These are phyloP conservation scores for Onychostruthus taczanowskii DNA, from an alignment of 2,113 vertebrate species.

Conservation along the genomic window DNA sequence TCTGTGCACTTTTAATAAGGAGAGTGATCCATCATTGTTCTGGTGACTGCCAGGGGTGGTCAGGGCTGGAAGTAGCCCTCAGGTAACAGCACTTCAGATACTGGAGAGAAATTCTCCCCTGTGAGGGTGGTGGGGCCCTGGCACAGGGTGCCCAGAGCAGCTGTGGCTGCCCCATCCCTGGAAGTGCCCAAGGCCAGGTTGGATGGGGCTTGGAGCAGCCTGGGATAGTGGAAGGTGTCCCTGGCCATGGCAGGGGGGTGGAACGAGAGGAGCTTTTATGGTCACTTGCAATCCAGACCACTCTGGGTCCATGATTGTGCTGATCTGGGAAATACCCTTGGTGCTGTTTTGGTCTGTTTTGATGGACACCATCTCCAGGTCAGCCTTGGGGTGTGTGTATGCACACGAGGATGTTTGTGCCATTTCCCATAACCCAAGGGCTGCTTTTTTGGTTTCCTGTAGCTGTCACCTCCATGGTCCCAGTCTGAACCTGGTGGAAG, in stretches of 20 bases:
- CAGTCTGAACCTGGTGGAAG: not conserved
- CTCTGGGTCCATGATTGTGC: not conserved
- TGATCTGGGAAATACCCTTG: not conserved
- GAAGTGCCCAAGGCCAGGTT: not conserved
- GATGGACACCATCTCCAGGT: not conserved
- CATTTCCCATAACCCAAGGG: not conserved
- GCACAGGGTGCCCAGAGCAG: not conserved
- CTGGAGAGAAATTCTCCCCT: not conserved
- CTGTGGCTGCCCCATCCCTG: not conserved
- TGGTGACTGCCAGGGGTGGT: not conserved
- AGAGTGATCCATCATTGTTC: not conserved
- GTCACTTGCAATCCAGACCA: not conserved
- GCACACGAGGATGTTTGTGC: fast-evolving
- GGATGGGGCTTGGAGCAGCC: fast-evolving
- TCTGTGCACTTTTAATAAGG: not conserved
- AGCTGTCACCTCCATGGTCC: not conserved
- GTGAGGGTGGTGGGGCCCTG: not conserved
- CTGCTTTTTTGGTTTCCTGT: not conserved
- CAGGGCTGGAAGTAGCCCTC: not conserved
- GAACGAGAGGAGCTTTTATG: not conserved
- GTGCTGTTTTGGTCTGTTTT: not conserved
- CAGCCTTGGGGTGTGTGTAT: not conserved
- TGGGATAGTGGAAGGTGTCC: not conserved
- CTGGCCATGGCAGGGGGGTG: not conserved
- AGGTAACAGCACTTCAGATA: not conserved